phyloP scores from a whole-genome alignment of 2,888 invertebrate species.

The Chrysopilus asiliformis region DNA sequence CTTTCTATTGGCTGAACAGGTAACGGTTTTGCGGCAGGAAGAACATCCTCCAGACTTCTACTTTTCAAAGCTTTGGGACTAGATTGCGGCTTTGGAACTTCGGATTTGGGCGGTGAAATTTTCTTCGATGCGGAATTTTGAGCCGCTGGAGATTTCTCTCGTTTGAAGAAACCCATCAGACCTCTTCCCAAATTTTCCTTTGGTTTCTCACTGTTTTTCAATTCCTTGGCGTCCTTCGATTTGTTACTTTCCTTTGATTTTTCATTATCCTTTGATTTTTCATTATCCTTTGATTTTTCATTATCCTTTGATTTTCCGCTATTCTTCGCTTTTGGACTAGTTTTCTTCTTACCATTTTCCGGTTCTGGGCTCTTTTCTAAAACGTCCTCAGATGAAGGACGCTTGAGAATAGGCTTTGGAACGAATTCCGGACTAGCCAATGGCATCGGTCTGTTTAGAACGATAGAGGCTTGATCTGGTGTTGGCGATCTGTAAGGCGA shows the following conservation, averaged over 20 bases:
- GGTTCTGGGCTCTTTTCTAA: too few relatives aligned
- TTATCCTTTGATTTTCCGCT: slow-evolving; percentile 7
- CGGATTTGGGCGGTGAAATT: too few relatives aligned
- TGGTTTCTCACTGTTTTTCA: too few relatives aligned
- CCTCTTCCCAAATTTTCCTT: too few relatives aligned
- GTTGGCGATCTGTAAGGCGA: slow-evolving; percentile 34
- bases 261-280: slow-evolving; percentile 11
- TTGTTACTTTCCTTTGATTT: too few relatives aligned
- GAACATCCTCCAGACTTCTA: neutral
- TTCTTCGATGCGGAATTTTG: neutral
- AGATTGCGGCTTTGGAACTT: too few relatives aligned
- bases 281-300: slow-evolving; percentile 4
- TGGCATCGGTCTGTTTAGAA: slow-evolving; percentile 45
- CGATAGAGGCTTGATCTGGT: slow-evolving; percentile 43
- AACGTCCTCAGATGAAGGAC: slow-evolving; percentile 29
- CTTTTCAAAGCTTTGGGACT: neutral
- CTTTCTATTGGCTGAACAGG: too few relatives aligned
- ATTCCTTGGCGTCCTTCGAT: too few relatives aligned
- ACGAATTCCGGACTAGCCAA: slow-evolving; percentile 55
- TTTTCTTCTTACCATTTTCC: too few relatives aligned
- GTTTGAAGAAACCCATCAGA: slow-evolving; percentile 21
- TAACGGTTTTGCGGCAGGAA: too few relatives aligned
- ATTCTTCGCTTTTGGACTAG: too few relatives aligned
- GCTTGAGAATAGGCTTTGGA: slow-evolving; percentile 69
- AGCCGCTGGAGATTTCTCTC: slow-evolving; percentile 13